Conservation (phyloP, 2,888 invertebrate genomes). For the Acanthopleura granulata region DNA sequence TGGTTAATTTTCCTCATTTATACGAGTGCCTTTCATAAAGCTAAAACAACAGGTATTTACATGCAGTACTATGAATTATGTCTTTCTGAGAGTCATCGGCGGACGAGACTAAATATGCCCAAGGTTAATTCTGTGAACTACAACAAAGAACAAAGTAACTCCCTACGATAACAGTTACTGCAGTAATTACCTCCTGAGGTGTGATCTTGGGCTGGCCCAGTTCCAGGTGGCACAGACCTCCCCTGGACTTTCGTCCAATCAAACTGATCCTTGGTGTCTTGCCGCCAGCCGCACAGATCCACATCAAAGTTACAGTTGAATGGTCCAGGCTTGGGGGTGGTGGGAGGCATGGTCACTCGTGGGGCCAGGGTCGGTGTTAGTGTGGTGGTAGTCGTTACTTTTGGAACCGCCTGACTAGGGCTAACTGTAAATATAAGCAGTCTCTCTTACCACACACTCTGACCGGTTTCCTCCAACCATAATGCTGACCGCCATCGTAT, state of each 20-base stretch:
- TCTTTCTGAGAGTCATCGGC: too few relatives aligned
- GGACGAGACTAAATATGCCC: too few relatives aligned
- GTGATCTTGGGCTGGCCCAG: conserved; percentile 60
- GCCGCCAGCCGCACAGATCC: conserved; percentile 56
- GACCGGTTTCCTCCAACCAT: too few relatives aligned
- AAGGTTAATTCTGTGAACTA: too few relatives aligned
- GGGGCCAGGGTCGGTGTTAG: conserved; percentile 77
- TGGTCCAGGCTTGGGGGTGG: conserved; percentile 39
- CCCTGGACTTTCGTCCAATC: conserved; percentile 56
- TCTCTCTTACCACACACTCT: too few relatives aligned
- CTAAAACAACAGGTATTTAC: too few relatives aligned
- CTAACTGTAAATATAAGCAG: not conserved
- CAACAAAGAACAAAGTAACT: too few relatives aligned
- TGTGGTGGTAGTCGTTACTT: conserved; percentile 32
- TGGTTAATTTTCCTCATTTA: too few relatives aligned
- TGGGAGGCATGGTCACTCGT: conserved; percentile 86
- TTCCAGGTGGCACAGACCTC: conserved; percentile 35
- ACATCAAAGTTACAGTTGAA: conserved; percentile 62
- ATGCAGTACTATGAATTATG: too few relatives aligned
- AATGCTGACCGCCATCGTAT: too few relatives aligned
- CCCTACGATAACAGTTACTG: too few relatives aligned
- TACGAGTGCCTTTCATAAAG: too few relatives aligned
- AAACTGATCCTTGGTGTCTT: conserved; percentile 45
- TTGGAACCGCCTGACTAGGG: not conserved
- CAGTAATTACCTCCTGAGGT: conserved; percentile 32